Conservation (phyloP, 2,888 invertebrate genomes). For the Sepioteuthis lessoniana region DNA sequence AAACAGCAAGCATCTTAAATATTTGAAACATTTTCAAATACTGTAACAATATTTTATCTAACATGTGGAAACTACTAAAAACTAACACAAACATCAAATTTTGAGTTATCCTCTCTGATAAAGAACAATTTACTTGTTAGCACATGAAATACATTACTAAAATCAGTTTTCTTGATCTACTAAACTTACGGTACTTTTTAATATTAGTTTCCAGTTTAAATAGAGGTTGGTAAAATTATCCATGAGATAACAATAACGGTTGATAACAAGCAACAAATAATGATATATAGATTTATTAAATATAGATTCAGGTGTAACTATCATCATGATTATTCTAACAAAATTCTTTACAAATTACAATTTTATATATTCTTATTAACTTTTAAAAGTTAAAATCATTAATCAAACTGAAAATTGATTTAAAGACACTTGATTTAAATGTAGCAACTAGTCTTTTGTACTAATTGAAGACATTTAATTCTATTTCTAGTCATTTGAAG, state of each 20-base stretch:
- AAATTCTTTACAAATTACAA: not conserved
- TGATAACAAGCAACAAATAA: slow-evolving; percentile 15
- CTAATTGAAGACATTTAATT: not conserved
- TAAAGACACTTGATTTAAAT: not conserved
- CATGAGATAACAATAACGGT: not conserved
- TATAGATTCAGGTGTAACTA: not conserved
- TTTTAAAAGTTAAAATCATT: not conserved
- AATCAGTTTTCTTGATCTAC: not conserved
- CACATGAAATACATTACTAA: not conserved
- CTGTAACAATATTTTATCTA: not conserved
- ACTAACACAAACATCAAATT: not conserved
- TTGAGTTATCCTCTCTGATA: not conserved
- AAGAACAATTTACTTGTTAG: not conserved
- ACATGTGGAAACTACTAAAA: not conserved
- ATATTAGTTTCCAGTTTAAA: not conserved
- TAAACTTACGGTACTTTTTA: not conserved
- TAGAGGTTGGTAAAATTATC: not conserved
- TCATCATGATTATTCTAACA: not conserved
- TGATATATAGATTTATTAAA: not conserved
- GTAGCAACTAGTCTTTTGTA: not conserved
- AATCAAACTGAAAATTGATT: not conserved
- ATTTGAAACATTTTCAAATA: not conserved
- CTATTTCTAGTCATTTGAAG: not conserved
- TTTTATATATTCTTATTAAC: not conserved
- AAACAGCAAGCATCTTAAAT: not conserved